Conservation (phyloP, 2,888 invertebrate species). For the Coleophora flavipennella region DNA sequence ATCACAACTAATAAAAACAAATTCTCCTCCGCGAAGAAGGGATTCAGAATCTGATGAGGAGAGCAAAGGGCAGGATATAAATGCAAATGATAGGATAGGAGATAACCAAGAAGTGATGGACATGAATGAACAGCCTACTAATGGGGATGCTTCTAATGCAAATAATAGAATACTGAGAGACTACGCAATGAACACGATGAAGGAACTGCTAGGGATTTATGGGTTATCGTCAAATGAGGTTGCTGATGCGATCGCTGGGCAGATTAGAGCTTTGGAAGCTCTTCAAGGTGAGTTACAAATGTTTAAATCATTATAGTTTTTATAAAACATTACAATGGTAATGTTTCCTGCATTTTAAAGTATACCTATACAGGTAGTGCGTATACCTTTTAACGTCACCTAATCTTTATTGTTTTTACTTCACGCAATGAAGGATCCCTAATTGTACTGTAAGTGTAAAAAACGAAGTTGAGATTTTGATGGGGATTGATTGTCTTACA, state of each 20-base stretch:
- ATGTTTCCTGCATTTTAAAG: too few relatives aligned
- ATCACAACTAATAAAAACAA: constrained; percentile 68
- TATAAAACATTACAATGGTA: too few relatives aligned
- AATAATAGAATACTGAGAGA: constrained; percentile 79
- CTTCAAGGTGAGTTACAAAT: constrained; percentile 76
- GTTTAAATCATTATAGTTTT: too few relatives aligned
- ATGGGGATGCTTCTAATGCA: constrained; percentile 58
- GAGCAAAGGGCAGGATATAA: constrained; percentile 61
- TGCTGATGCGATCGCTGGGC: constrained; percentile 78
- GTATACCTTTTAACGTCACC: too few relatives aligned
- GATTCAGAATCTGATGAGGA: constrained; percentile 63
- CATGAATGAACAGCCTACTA: constrained; percentile 40
- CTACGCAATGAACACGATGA: constrained; percentile 85
- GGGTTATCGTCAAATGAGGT: constrained; percentile 81
- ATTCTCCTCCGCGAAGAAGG: constrained; percentile 69
- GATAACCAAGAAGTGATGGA: constrained; percentile 52
- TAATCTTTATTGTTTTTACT: too few relatives aligned
- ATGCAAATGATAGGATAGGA: constrained; percentile 55
- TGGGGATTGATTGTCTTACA: too few relatives aligned
- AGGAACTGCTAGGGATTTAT: constrained; percentile 83
- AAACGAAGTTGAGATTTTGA: too few relatives aligned
- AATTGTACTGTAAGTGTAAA: too few relatives aligned
- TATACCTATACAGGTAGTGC: too few relatives aligned
- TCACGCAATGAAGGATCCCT: too few relatives aligned
- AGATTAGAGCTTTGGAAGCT: constrained; percentile 77